phyloP scores from a whole-genome alignment of 2,888 invertebrate species.

The Dendrolimus pini region DNA sequence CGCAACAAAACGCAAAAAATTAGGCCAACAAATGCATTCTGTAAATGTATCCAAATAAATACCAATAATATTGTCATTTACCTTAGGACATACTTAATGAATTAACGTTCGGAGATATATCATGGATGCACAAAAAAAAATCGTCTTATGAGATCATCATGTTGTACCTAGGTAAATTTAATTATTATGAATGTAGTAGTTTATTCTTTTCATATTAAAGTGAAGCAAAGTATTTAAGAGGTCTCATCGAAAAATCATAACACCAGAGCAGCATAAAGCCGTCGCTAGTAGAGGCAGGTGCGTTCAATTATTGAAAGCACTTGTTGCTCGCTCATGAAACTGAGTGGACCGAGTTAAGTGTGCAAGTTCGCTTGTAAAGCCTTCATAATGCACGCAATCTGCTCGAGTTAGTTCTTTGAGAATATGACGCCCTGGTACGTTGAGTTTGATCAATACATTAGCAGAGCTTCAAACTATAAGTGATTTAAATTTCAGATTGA shows the following conservation, averaged over 20 bases:
- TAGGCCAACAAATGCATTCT: no score
- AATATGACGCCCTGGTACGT: slow-evolving; percentile 33
- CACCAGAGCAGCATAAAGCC: slow-evolving; percentile 29
- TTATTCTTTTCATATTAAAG: no score
- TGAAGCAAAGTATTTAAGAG: neutral
- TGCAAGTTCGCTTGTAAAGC: slow-evolving; percentile 48
- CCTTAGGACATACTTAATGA: no score
- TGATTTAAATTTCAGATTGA: slow-evolving; percentile 1
- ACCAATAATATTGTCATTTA: no score
- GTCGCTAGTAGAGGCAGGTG: slow-evolving; percentile 30
- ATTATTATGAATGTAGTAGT: no score
- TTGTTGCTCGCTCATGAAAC: slow-evolving; percentile 47
- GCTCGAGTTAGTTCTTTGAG: slow-evolving; percentile 34
- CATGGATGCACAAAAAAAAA: no score
- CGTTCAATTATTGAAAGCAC: slow-evolving; percentile 53
- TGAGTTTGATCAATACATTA: slow-evolving; percentile 22
- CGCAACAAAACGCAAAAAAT: no score
- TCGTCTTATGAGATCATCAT: no score
- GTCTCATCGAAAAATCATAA: slow-evolving; percentile 19
- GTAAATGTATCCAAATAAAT: no score
- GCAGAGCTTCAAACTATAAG: slow-evolving; percentile 3
- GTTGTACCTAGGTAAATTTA: no score
- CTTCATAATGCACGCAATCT: slow-evolving; percentile 45
- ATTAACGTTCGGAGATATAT: no score
- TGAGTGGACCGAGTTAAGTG: slow-evolving; percentile 45